Conservation (phyloP, 2,113 vertebrate genomes). For the Odontesthes bonariensis region DNA sequence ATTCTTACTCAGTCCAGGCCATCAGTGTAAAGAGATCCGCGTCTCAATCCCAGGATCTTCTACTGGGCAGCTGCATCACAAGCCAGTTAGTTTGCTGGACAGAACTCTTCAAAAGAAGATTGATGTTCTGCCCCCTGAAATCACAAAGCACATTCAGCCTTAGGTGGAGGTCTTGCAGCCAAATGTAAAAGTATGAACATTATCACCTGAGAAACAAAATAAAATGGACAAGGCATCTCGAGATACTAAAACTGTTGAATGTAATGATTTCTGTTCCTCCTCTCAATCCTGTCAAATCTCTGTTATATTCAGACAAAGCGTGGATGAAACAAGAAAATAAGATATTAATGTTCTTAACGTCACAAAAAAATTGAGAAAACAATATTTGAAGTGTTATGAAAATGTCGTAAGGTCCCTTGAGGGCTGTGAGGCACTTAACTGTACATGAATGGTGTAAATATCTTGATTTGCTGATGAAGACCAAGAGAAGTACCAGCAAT, state of each 20-base stretch:
- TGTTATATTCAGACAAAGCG: background rate
- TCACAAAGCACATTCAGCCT: background rate
- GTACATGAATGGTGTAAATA: too few species aligned
- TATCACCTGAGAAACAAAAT: background rate
- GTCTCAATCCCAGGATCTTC: constrained; percentile 85
- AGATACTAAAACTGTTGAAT: background rate
- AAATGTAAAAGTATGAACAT: background rate
- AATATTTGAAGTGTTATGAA: too few species aligned
- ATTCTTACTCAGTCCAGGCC: constrained; percentile 89
- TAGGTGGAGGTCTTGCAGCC: background rate
- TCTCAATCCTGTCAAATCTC: background rate
- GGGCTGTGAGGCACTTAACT: too few species aligned
- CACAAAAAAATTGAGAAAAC: too few species aligned
- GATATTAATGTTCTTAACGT: too few species aligned
- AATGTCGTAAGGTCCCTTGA: too few species aligned
- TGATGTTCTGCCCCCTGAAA: constrained; percentile 76
- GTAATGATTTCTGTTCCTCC: too few species aligned
- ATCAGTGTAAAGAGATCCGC: constrained; percentile 86
- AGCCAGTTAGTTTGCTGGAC: constrained; percentile 69
- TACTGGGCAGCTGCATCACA: constrained; percentile 84
- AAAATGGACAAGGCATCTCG: background rate
- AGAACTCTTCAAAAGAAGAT: constrained; percentile 72
- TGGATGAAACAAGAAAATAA: too few species aligned
- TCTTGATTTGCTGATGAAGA: background rate
- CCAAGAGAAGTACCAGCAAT: background rate